Base-by-base conservation (phyloP, 1,140 invertebrate species). In the Caenorhabditis latens region DNA sequence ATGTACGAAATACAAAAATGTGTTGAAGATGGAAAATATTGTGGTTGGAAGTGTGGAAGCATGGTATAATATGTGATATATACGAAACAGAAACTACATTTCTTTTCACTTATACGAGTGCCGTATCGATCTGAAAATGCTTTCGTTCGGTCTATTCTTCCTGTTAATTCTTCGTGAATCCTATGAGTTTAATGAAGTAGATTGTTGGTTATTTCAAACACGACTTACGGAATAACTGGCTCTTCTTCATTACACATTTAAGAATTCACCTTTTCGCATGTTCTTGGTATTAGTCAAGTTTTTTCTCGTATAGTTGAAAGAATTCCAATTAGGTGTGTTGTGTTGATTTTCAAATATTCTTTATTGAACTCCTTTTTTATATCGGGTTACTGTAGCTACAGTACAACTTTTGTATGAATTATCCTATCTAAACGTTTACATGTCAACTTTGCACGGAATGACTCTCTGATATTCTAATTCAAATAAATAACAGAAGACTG, bases 231-330 rank as follows among this genome's bases (percentile, higher is more conserved):
- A 63, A 63, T 63, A 63, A 63, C 61, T 63, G 61, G 61, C 61
- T 63, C 61, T 63, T 6, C 21, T 63, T 63, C 61, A 63, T 63
- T 63, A 63, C n/a, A 63, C 55, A 58, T 58, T 19, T n/a, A n/a
- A 58, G 19, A 58, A 19, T 19, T 58, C 55, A 58, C 9, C 50
- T 13, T 53, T 53, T 53, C 32, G 32, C 32, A 32, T 32, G 32
- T 32, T 32, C 32, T 32, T 32, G 0, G 32, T 32, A 1, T 32
- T 32, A 32, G 32, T 32, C 32, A 1, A 0, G 0, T 32, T 32
- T 32, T 32, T 32, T 32, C 32, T 32, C 32, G 32, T 1, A 32
- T 32, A 32, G n/a, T n/a, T n/a, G n/a, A n/a, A n/a, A n/a, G 32
- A 32, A 32, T 32, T 32, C 32, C 32, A 32, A 32, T 32, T 32